These are phyloP conservation scores for Clistopyga incitator DNA, from an alignment of 2,888 invertebrate genomes.

Conservation along the genomic window DNA sequence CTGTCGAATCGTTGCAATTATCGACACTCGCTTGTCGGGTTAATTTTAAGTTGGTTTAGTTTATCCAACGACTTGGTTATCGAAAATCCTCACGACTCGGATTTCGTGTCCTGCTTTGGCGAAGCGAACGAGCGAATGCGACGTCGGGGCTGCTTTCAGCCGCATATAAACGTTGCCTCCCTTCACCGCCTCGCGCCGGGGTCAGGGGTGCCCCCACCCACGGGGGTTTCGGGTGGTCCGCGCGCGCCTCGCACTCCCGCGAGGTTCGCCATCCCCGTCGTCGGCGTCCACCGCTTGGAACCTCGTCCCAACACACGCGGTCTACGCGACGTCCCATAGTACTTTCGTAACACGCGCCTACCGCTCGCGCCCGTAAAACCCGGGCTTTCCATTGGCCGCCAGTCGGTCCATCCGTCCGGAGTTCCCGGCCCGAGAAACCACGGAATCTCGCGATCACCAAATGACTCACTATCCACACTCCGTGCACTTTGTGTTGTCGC, in stretches of 20 bases:
- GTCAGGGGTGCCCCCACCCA: slow-evolving; percentile 84
- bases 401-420: slow-evolving; percentile 49
- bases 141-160: slow-evolving; percentile 82
- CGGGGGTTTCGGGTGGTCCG: slow-evolving; percentile 80
- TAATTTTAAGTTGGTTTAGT: slow-evolving; percentile 24
- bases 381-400: slow-evolving; percentile 50
- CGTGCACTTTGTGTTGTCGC: slow-evolving; percentile 37
- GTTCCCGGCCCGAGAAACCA: slow-evolving; percentile 38
- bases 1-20: slow-evolving; percentile 24
- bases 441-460: slow-evolving; percentile 25
- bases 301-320: slow-evolving; percentile 46
- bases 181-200: slow-evolving; percentile 82
- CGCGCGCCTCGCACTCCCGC: slow-evolving; percentile 72
- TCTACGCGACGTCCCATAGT: slow-evolving; percentile 35
- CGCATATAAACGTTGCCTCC: slow-evolving; percentile 84
- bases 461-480: slow-evolving; percentile 22
- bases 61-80: slow-evolving; percentile 36
- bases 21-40: slow-evolving; percentile 50
- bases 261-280: slow-evolving; percentile 55
- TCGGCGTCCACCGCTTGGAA: background rate
- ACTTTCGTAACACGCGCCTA: slow-evolving; percentile 47
- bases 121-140: slow-evolving; percentile 84
- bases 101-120: slow-evolving; percentile 79
- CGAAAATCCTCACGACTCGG: slow-evolving; percentile 67
- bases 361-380: slow-evolving; percentile 56